phyloP scores from a whole-genome alignment of 2,888 invertebrate genomes.

The Polydrusus tereticollis region DNA sequence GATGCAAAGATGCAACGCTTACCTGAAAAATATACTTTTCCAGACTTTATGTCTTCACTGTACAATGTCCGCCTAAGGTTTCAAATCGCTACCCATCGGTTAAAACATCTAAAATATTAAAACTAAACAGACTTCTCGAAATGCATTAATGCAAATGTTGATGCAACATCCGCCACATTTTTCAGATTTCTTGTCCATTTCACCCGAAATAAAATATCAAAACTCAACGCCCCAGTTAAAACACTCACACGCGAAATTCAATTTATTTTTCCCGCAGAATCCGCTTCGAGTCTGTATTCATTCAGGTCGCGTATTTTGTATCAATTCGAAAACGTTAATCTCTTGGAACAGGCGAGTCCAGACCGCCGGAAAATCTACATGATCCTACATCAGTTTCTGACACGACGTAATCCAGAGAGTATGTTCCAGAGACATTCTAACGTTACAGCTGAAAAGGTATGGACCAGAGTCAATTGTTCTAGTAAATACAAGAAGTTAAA shows the following conservation, averaged over 20 bases:
- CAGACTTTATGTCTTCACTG: too few species aligned
- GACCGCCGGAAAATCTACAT: constrained; percentile 48
- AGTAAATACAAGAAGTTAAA: background rate
- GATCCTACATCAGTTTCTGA: constrained; percentile 50
- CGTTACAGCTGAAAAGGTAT: background rate
- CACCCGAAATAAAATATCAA: background rate
- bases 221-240: background rate
- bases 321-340: constrained; percentile 39
- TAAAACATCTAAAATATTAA: too few species aligned
- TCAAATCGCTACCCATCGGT: too few species aligned
- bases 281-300: background rate
- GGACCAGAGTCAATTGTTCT: background rate
- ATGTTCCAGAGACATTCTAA: constrained; percentile 13
- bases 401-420: constrained; percentile 47
- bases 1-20: too few species aligned
- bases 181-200: too few species aligned
- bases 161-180: too few species aligned
- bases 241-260: background rate
- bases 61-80: too few species aligned
- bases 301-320: constrained; percentile 23
- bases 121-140: too few species aligned
- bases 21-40: too few species aligned
- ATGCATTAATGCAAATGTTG: too few species aligned
- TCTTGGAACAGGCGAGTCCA: constrained; percentile 30
- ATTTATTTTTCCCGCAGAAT: constrained; percentile 3